Percentiles rank a stretch among this genome's conserved stretches.
Evolutionary conservation across 2,888 invertebrate species (phyloP).

Genomic region (Ferdinandea cuprea): DNA sequence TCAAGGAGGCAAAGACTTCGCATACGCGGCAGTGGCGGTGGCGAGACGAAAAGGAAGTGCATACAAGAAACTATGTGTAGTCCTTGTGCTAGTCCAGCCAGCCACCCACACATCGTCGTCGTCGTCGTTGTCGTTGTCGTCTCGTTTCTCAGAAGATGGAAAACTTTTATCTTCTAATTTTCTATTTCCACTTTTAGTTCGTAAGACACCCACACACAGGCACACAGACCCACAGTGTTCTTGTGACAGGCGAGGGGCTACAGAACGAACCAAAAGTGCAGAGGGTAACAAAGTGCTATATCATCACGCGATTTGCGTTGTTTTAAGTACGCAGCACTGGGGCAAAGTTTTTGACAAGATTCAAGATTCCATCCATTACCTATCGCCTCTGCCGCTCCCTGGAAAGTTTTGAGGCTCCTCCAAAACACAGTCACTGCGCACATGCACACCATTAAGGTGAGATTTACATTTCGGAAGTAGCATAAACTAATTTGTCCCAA

Average conservation of each 20-base stretch:
- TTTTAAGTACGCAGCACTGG: constrained; percentile 71
- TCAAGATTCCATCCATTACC: constrained; percentile 74
- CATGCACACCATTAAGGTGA: constrained; percentile 58
- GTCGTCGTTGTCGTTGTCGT: constrained; percentile 6
- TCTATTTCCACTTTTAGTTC: constrained; percentile 73
- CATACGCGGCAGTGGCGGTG: too few species aligned
- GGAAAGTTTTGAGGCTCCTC: constrained; percentile 43
- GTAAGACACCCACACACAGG: constrained; percentile 15
- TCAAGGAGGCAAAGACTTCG: constrained; percentile 29
- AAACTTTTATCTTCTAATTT: constrained; percentile 75
- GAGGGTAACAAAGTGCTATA: constrained; percentile 73
- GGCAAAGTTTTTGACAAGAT: constrained; percentile 74
- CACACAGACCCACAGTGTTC: too few species aligned
- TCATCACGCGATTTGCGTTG: constrained; percentile 73
- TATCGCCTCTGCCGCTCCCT: constrained; percentile 1
- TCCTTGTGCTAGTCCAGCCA: constrained; percentile 16
- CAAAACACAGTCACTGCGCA: constrained; percentile 14
- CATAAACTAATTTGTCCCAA: constrained; percentile 76
- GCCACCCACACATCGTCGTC: constrained; percentile 1
- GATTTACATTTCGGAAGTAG: constrained; percentile 75
- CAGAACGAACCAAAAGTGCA: constrained; percentile 50
- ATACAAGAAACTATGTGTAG: constrained; percentile 69
- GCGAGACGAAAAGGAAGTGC: constrained; percentile 43
- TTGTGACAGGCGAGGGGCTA: too few species aligned
- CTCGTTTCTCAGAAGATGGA: constrained; percentile 52